These are phyloP conservation scores for Stenotaenia linearis DNA, from an alignment of 2,888 invertebrate species.

Conservation along the genomic window DNA sequence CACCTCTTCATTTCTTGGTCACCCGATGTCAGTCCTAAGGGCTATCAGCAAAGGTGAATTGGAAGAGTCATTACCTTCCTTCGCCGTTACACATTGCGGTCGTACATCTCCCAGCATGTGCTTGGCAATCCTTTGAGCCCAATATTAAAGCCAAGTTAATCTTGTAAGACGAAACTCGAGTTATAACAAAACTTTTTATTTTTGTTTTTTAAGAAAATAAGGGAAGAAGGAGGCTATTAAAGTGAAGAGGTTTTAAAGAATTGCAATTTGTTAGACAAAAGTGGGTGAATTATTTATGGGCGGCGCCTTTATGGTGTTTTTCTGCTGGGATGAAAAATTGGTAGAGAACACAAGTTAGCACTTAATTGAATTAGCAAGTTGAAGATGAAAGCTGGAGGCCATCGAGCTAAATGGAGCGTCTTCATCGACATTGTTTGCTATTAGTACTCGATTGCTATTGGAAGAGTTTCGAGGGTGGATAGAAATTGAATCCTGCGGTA, in stretches of 20 bases:
- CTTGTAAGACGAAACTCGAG: neutral
- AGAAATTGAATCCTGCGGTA: neutral
- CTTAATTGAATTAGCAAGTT: constrained; percentile 26
- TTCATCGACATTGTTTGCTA: constrained; percentile 10
- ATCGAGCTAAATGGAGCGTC: neutral
- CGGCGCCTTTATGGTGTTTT: constrained; percentile 24
- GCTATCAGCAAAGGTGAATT: constrained; percentile 21
- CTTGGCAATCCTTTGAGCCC: constrained; percentile 8
- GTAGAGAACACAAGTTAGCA: constrained; percentile 8
- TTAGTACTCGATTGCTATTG: constrained; percentile 3
- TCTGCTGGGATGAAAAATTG: neutral
- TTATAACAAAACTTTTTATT: neutral
- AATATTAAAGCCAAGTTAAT: neutral
- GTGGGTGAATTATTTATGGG: constrained; percentile 16
- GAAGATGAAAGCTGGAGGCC: constrained; percentile 10
- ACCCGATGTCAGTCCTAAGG: neutral
- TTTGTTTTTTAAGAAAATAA: neutral
- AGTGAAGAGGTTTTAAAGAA: neutral
- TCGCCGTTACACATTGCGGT: neutral
- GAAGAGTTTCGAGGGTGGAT: neutral
- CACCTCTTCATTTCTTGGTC: constrained; percentile 19
- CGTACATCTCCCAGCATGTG: neutral
- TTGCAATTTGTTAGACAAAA: constrained; percentile 10
- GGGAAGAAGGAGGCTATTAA: neutral
- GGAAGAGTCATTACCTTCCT: neutral